Conservation (phyloP, 2,888 invertebrate species). For the Cataglyphis albicans region DNA sequence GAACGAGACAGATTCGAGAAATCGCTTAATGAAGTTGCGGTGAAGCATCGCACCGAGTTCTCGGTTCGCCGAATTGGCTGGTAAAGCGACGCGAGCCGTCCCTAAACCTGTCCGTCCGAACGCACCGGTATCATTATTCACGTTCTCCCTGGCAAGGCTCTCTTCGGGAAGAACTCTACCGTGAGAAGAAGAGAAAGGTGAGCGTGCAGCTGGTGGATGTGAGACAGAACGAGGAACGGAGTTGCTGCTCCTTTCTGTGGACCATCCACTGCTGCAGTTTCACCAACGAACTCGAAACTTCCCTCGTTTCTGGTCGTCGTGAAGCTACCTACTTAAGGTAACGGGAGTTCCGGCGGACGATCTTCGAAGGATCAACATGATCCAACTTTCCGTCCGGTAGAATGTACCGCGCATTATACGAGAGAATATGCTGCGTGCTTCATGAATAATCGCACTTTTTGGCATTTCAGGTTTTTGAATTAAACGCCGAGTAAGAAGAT, state of each 20-base stretch:
- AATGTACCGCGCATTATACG: slow-evolving; percentile 33
- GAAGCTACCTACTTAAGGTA: slow-evolving; percentile 73
- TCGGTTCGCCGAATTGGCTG: slow-evolving; percentile 76
- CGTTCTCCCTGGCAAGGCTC: slow-evolving; percentile 53
- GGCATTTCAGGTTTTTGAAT: background rate
- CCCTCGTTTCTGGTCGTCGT: slow-evolving; percentile 60
- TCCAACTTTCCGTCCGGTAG: slow-evolving; percentile 62
- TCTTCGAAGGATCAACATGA: slow-evolving; percentile 68
- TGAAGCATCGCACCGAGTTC: slow-evolving; percentile 66
- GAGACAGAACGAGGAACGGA: slow-evolving; percentile 41
- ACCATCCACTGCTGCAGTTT: slow-evolving; percentile 55
- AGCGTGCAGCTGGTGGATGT: slow-evolving; percentile 4
- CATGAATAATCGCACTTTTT: background rate
- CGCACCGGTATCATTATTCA: slow-evolving; percentile 76
- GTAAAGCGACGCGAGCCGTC: slow-evolving; percentile 72
- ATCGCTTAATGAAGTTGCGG: slow-evolving; percentile 76
- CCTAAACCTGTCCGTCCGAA: slow-evolving; percentile 69
- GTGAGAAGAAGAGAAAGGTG: slow-evolving; percentile 33
- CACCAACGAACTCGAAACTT: slow-evolving; percentile 66
- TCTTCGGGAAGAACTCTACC: slow-evolving; percentile 27
- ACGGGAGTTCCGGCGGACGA: slow-evolving; percentile 68
- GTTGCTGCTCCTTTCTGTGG: slow-evolving; percentile 46
- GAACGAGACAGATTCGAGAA: slow-evolving; percentile 66
- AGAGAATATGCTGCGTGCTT: background rate
- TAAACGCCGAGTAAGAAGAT: background rate